Percentiles rank a stretch among this genome's conserved stretches.
Evolutionary conservation across 2,888 invertebrate species (phyloP).

Genomic region (Lasius fuliginosus): DNA sequence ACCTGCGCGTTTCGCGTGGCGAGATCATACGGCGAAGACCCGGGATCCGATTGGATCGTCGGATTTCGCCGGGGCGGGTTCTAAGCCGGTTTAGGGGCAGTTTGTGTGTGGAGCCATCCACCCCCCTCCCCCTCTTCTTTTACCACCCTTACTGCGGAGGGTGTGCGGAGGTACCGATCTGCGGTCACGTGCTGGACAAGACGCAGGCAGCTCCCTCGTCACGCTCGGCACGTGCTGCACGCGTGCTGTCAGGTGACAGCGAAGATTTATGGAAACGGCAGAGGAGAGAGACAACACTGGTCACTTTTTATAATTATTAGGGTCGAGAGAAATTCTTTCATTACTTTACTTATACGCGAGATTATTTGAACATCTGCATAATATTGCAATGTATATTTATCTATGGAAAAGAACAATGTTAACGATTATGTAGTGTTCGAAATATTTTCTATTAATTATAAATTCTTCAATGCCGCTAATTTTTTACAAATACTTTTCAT

Average conservation of each 20-base stretch:
- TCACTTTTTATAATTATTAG: slow-evolving; percentile 31
- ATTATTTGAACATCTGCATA: neutral
- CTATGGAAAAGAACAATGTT: neutral
- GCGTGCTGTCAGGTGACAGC: slow-evolving; percentile 67
- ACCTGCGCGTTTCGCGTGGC: slow-evolving; percentile 82
- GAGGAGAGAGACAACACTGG: slow-evolving; percentile 12
- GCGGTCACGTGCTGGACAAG: slow-evolving; percentile 75
- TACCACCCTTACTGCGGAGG: slow-evolving; percentile 67
- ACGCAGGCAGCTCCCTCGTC: slow-evolving; percentile 58
- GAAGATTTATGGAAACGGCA: slow-evolving; percentile 42
- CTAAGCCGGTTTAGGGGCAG: slow-evolving; percentile 85
- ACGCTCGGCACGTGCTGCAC: slow-evolving; percentile 69
- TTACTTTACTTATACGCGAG: neutral
- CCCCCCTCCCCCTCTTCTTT: slow-evolving; percentile 44
- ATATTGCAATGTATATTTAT: neutral
- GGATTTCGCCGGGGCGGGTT: slow-evolving; percentile 83
- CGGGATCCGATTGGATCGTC: slow-evolving; percentile 82
- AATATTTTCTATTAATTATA: neutral
- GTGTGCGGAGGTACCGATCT: slow-evolving; percentile 71
- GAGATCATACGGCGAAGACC: slow-evolving; percentile 78
- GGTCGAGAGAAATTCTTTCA: neutral
- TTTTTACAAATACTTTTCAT: neutral
- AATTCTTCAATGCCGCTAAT: neutral
- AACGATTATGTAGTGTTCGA: neutral
- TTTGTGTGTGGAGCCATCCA: slow-evolving; percentile 76